phyloP scores from a whole-genome alignment of 2,888 invertebrate species.

The Rhagium mordax region DNA sequence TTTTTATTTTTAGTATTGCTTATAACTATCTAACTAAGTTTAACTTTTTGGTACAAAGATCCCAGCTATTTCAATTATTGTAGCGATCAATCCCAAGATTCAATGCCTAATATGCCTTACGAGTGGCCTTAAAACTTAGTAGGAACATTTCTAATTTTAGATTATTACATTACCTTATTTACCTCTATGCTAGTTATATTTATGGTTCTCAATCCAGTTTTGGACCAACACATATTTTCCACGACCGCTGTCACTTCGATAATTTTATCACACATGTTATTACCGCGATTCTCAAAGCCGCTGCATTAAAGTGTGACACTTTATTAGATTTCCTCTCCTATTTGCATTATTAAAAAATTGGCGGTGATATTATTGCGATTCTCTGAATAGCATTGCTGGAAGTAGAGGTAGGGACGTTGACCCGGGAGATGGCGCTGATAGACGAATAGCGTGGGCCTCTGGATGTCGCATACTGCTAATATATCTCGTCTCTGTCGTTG shows the following conservation, averaged over 20 bases:
- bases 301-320: background rate
- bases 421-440: conserved; percentile 65
- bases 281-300: background rate
- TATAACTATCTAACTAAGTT: too few species aligned
- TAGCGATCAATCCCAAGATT: too few species aligned
- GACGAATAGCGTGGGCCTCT: conserved; percentile 61
- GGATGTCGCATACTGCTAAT: conserved; percentile 63
- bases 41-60: too few species aligned
- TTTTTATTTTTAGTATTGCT: too few species aligned
- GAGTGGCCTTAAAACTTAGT: too few species aligned
- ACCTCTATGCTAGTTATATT: background rate
- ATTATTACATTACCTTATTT: background rate
- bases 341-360: conserved; percentile 31
- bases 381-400: conserved; percentile 10
- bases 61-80: too few species aligned
- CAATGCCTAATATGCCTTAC: too few species aligned
- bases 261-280: background rate
- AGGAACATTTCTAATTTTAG: background rate
- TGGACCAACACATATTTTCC: background rate
- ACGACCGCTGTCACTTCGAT: background rate
- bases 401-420: conserved; percentile 55
- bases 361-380: conserved; percentile 30
- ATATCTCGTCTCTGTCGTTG: conserved; percentile 53
- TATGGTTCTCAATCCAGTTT: background rate
- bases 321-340: background rate